These are phyloP conservation scores for Jacana jacana DNA, from an alignment of 2,113 vertebrate species.

Conservation along the genomic window DNA sequence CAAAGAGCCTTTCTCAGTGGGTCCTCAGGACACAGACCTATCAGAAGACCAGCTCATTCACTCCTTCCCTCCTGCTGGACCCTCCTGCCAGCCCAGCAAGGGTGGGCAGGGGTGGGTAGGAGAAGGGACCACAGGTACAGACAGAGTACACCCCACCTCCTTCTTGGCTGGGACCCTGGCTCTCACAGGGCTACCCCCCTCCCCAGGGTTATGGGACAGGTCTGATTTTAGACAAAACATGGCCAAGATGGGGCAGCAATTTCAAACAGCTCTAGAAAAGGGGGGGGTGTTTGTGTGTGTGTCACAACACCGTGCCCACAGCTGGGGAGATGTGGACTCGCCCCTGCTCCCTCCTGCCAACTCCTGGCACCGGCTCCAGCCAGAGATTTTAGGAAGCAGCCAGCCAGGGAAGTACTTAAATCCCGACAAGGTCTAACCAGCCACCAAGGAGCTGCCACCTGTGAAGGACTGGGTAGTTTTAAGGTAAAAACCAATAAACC, in stretches of 20 bases:
- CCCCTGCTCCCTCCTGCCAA: not conserved
- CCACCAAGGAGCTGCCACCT: not conserved
- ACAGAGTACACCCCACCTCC: rapidly evolving
- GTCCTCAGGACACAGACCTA: rapidly evolving
- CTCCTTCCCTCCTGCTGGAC: not conserved
- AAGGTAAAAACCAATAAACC: not conserved
- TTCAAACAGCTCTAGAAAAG: not conserved
- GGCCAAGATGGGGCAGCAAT: not conserved
- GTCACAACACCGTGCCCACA: not conserved
- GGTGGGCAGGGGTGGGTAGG: not conserved
- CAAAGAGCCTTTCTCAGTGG: not conserved
- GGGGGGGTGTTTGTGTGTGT: not conserved
- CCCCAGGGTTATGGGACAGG: not conserved
- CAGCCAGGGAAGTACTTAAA: not conserved
- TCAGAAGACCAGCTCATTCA: not conserved
- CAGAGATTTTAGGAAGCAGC: not conserved
- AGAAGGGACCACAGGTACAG: too few species aligned
- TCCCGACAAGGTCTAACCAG: not conserved
- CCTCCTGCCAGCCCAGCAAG: not conserved
- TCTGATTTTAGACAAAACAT: not conserved
- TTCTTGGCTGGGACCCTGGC: not conserved
- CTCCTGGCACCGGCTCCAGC: not conserved
- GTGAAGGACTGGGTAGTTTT: not conserved
- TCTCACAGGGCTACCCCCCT: not conserved
- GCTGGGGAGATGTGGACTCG: rapidly evolving